These are phyloP conservation scores for Peromyscus eremicus DNA, from an alignment of 2,797 vertebrate species.

Conservation along the genomic window DNA sequence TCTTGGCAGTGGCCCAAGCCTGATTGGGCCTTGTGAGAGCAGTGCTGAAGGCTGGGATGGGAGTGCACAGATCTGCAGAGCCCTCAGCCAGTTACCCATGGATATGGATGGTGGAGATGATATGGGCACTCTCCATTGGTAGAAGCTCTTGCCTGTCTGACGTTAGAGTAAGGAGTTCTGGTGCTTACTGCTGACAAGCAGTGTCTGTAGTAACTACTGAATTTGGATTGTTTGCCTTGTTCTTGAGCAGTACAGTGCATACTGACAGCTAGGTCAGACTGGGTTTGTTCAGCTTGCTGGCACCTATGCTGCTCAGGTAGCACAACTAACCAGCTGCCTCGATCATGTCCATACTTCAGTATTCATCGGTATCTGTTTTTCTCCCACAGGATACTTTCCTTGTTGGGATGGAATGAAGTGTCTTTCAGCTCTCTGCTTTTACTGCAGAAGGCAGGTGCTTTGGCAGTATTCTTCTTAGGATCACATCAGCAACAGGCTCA, in stretches of 20 bases:
- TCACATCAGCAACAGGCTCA: constrained; percentile 75
- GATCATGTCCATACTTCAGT: not conserved
- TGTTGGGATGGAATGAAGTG: not conserved
- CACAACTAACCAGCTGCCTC: not conserved
- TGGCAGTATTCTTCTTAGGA: constrained; percentile 53
- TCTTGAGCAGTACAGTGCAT: constrained; percentile 63
- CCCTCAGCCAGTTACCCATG: not conserved
- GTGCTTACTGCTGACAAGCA: not conserved
- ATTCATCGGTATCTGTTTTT: not conserved
- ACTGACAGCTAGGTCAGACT: constrained; percentile 20
- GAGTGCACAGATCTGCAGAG: not conserved
- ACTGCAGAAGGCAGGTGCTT: not conserved
- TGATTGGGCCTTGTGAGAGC: not conserved
- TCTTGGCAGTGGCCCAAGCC: not conserved
- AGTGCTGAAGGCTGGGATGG: not conserved
- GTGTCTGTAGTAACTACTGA: constrained; percentile 72
- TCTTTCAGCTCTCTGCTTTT: not conserved
- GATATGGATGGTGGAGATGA: not conserved
- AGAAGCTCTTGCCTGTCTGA: not conserved
- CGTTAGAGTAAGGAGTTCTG: constrained; percentile 75
- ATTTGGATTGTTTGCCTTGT: constrained; percentile 74
- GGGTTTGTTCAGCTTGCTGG: constrained; percentile 36
- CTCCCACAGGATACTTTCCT: constrained; percentile 7
- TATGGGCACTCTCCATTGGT: too few species aligned
- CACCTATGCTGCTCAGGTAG: rapidly evolving